Percentiles rank a stretch among this genome's conserved stretches.
Conservation (phyloP, 2,888 invertebrate species). For the Creontiades dilutus region DNA sequence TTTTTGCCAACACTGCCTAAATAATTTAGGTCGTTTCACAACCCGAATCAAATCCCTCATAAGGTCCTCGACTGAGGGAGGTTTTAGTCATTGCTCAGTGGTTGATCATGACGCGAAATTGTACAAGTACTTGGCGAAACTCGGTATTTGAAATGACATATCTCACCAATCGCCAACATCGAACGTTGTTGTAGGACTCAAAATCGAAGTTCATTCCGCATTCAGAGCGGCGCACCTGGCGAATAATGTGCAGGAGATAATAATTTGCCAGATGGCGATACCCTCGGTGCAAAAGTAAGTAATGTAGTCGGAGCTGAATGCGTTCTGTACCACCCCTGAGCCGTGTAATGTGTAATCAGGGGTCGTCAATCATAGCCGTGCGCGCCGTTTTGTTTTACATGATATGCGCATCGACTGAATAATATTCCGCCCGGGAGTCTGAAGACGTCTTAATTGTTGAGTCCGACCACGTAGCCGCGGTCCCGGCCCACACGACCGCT, state of each 20-base stretch:
- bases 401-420: conserved; percentile 38
- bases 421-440: conserved; percentile 19
- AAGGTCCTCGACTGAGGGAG: no score
- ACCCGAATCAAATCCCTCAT: no score
- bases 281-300: conserved; percentile 31
- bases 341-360: conserved; percentile 35
- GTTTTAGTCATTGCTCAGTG: no score
- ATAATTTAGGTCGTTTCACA: no score
- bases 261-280: conserved; percentile 31
- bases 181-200: no score
- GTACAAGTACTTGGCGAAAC: no score
- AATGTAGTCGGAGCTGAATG: conserved; percentile 24
- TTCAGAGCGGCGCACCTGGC: not conserved
- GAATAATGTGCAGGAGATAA: conserved; percentile 28
- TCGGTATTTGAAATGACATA: no score
- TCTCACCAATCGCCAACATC: no score
- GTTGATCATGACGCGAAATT: no score
- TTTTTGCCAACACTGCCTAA: no score
- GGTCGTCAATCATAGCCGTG: conserved; percentile 44
- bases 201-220: not conserved
- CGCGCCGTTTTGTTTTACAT: conserved; percentile 41
- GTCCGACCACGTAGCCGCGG: conserved; percentile 47
- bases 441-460: conserved; percentile 45
- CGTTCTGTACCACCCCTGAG: conserved; percentile 19
- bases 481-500: conserved; percentile 26